Conservation (phyloP, 2,888 invertebrate genomes). For the Drosophila siamana region DNA sequence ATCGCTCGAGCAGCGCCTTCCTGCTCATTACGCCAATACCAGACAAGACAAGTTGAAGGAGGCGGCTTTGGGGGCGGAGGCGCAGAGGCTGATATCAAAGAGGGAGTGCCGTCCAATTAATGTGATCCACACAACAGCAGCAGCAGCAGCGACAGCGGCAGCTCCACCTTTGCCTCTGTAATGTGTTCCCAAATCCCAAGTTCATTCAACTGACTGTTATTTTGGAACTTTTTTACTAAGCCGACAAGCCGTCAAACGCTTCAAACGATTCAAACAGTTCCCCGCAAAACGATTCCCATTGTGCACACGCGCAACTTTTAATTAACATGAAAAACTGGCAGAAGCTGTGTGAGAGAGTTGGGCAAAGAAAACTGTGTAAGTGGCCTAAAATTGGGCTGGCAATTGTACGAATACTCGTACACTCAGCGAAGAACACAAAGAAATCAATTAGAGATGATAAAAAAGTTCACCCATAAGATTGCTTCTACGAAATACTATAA, state of each 20-base stretch:
- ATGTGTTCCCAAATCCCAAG: constrained; percentile 36
- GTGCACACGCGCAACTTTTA: constrained; percentile 32
- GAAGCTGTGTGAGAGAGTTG: constrained; percentile 6
- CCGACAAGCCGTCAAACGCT: constrained; percentile 28
- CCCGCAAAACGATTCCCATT: constrained; percentile 29
- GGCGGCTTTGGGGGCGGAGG: constrained; percentile 11
- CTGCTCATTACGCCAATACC: constrained; percentile 56
- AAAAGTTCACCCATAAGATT: not conserved
- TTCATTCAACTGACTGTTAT: constrained; percentile 67
- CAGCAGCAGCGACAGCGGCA: constrained; percentile 5
- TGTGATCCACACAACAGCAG: constrained; percentile 23
- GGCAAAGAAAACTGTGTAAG: constrained; percentile 31
- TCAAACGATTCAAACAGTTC: too few species aligned
- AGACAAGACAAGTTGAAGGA: constrained; percentile 26
- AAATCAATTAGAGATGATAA: constrained; percentile 1
- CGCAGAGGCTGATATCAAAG: constrained; percentile 43
- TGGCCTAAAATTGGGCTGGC: not conserved
- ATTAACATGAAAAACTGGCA: constrained; percentile 38
- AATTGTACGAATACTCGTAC: constrained; percentile 17
- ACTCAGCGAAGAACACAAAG: constrained; percentile 29
- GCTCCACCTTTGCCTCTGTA: constrained; percentile 25
- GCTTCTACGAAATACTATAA: not conserved
- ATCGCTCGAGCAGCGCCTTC: constrained; percentile 40
- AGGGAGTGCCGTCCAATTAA: constrained; percentile 61
- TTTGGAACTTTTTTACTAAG: constrained; percentile 42